Evolutionary conservation across 1,140 invertebrate genomes (phyloP), one percentile per base, ranked within the genome.

Genomic region (Pristionchus pacificus): DNA sequence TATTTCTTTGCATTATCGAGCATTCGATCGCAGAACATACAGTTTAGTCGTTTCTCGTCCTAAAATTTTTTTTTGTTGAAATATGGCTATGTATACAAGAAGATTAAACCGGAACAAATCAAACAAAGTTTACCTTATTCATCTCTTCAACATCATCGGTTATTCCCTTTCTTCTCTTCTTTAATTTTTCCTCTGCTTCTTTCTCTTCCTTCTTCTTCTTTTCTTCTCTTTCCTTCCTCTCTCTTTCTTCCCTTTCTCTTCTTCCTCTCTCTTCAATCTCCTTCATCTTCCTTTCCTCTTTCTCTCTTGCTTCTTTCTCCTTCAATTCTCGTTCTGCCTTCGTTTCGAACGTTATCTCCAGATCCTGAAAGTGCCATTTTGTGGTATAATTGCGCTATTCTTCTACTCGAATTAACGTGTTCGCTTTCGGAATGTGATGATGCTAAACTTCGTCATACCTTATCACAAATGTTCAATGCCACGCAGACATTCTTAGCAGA

Each of bases 1-100:
- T 77, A 77, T n/a, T 63, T 77, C 63, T 74, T 76, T 19, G 70
- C 76, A 63, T 76, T 77, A 30, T 75, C 71, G 25, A 77, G 32
- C 76, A 77, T 77, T 59, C 76, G 38, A 49, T 77, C 74, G 55
- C 76, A 77, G 62, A 77, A 77, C n/a, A 69, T 61, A 67, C 76
- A 77, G 10, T 74, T 76, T 33, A 77, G 49, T 60, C 76, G 73
- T 55, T 77, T 72, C 25, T 71, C 71, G 14, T 68, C 66, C 66
- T 68, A 32, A 63, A 59, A 57, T 10, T 57, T 6, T 60, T n/a
- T 13, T 25, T 27, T 71, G 38, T 32, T 6, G 29, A 65, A 60
- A 49, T 64, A 13, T 33, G 25, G 58, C 33, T 31, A 32, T 68
- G 55, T 33, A 59, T 60, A 24, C 60, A 55, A 2, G 58, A 10